phyloP scores from a whole-genome alignment of 37 sponge, comb jelly and placozoan genomes.

The Petrosia ficiformis region DNA sequence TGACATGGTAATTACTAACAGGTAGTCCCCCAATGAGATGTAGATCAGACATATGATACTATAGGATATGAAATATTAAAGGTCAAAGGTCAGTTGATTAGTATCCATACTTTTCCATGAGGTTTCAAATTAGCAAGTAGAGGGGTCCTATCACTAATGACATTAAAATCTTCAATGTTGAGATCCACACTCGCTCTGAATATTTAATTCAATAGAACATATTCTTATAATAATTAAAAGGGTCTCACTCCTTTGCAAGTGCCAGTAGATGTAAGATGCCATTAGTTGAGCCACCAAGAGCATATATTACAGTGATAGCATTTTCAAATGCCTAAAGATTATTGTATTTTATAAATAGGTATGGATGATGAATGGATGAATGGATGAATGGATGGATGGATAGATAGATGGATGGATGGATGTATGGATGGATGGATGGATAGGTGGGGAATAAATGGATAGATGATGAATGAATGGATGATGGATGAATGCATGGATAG shows the following conservation, averaged over 20 bases:
- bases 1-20: conserved; percentile 9
- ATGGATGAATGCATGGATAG: background rate
- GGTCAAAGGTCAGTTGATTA: background rate
- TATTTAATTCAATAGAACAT: background rate
- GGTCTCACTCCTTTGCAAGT: conserved; percentile 68
- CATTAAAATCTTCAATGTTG: conserved; percentile 69
- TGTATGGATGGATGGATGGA: too few species aligned
- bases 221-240: background rate
- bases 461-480: too few species aligned
- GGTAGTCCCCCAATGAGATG: conserved; percentile 71
- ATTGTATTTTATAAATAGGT: background rate
- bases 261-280: conserved; percentile 74
- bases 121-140: conserved; percentile 68
- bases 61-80: background rate
- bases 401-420: too few species aligned
- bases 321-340: conserved; percentile 75
- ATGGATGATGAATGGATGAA: too few species aligned
- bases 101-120: conserved; percentile 60
- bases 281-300: conserved; percentile 77
- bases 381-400: too few species aligned
- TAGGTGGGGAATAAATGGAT: too few species aligned
- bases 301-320: conserved; percentile 64
- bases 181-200: conserved; percentile 62
- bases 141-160: conserved; percentile 52
- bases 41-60: conserved; percentile 76